Percentiles rank a stretch among this genome's conserved stretches.
Evolutionary conservation across 2,888 invertebrate genomes (phyloP).

Genomic region (Leptogaster cylindrica): DNA sequence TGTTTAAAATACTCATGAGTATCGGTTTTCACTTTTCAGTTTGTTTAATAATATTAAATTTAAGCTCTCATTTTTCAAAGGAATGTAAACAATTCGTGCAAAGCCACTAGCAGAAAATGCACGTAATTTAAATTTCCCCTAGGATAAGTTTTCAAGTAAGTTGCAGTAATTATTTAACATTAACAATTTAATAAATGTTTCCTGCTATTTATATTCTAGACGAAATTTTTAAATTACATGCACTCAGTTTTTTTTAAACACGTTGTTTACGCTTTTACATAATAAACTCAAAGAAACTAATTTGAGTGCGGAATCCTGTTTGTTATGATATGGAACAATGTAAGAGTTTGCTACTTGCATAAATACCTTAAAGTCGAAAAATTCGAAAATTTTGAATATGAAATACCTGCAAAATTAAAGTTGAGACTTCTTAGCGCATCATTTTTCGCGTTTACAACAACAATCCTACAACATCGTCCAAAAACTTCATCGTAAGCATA

Average conservation of each 20-base stretch:
- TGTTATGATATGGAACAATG: constrained; percentile 9
- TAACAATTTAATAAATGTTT: constrained; percentile 21
- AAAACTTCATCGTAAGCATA: constrained; percentile 6
- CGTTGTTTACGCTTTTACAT: not conserved
- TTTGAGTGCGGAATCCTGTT: not conserved
- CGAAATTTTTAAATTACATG: not conserved
- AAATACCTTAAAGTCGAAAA: not conserved
- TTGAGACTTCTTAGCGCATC: too few relatives aligned
- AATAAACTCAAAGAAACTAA: not conserved
- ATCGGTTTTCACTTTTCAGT: too few relatives aligned
- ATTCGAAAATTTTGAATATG: too few relatives aligned
- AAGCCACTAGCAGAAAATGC: too few relatives aligned
- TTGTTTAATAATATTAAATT: too few relatives aligned
- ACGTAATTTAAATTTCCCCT: not conserved
- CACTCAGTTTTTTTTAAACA: not conserved
- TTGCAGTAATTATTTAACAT: constrained; percentile 15
- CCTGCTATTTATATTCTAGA: constrained; percentile 12
- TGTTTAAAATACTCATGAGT: too few relatives aligned
- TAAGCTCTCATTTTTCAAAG: too few relatives aligned
- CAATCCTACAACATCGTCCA: constrained; percentile 1
- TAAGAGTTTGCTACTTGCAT: constrained; percentile 21
- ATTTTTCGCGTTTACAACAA: too few relatives aligned
- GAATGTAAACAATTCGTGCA: too few relatives aligned
- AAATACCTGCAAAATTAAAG: too few relatives aligned
- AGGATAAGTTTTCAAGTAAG: constrained; percentile 19